Conservation (phyloP, 2,113 vertebrate species). For the Cygnus atratus region DNA sequence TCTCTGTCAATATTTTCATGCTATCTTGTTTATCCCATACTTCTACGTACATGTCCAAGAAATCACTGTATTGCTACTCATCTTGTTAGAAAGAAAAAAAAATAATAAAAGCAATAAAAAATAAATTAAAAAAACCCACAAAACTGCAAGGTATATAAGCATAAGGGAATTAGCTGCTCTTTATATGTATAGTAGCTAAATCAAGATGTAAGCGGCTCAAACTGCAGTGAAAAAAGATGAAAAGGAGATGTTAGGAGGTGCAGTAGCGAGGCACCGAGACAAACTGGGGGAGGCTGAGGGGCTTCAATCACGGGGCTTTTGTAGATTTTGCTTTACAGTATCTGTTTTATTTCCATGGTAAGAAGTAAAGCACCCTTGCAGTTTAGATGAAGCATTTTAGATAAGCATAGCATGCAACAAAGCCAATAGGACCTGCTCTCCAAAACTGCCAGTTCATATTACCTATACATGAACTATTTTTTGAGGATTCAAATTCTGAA, state of each 20-base stretch:
- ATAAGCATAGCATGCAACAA: not conserved
- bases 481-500: not conserved
- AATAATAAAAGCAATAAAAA: not conserved
- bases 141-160: not conserved
- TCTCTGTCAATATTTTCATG: not conserved
- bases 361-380: not conserved
- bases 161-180: not conserved
- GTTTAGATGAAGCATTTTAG: not conserved
- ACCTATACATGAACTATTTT: not conserved
- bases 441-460: not conserved
- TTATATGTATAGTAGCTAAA: not conserved
- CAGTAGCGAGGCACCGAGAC: not conserved
- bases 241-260: not conserved
- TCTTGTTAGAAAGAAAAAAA: not conserved
- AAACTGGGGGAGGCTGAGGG: not conserved
- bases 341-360: not conserved
- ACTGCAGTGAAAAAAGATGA: not conserved
- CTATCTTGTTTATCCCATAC: not conserved
- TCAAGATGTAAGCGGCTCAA: not conserved
- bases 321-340: not conserved
- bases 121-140: not conserved
- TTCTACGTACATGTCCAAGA: not conserved
- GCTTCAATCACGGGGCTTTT: not conserved
- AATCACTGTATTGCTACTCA: not conserved
- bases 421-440: not conserved